A percentile compares a stretch with the other conserved stretches of the same genome.
phyloP scores from a whole-genome alignment of 2,888 invertebrate species.

The Ceratothoa steindachneri region DNA sequence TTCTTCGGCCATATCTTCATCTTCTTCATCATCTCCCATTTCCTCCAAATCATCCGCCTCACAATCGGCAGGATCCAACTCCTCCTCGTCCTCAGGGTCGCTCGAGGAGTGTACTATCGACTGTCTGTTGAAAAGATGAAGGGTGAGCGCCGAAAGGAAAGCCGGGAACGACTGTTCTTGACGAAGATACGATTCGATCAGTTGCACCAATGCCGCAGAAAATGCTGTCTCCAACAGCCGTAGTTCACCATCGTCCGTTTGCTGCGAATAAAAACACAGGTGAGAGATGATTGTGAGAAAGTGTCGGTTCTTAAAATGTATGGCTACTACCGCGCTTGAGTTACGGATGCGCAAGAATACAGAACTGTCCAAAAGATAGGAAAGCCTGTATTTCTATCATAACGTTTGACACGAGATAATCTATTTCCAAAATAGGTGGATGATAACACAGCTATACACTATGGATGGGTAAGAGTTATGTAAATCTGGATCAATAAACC shows the following conservation, averaged over 20 bases:
- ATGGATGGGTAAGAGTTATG: too few relatives aligned
- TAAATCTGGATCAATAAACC: too few relatives aligned
- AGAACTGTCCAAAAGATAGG: too few relatives aligned
- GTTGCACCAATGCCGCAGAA: conserved; percentile 66
- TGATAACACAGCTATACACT: too few relatives aligned
- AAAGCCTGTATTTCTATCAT: too few relatives aligned
- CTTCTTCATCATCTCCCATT: conserved; percentile 4
- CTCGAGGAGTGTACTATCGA: conserved; percentile 10
- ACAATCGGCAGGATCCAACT: background rate
- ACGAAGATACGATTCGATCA: conserved; percentile 72
- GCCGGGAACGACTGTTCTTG: conserved; percentile 80
- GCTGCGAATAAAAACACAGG: too few relatives aligned
- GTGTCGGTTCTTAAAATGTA: too few relatives aligned
- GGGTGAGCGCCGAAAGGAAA: conserved; percentile 78
- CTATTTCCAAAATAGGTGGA: too few relatives aligned
- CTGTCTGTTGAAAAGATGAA: conserved; percentile 60
- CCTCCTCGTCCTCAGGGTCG: background rate
- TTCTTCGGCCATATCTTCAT: conserved; percentile 10
- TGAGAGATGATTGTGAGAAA: too few relatives aligned
- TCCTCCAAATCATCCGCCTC: conserved; percentile 3
- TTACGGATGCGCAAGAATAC: too few relatives aligned
- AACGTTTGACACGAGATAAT: too few relatives aligned
- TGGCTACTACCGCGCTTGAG: too few relatives aligned
- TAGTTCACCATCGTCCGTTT: conserved; percentile 68
- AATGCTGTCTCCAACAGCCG: conserved; percentile 81